Evolutionary conservation across 2,888 invertebrate species (phyloP), one percentile per base, ranked within the genome.

Genomic region (Cheilosia scutellata): DNA sequence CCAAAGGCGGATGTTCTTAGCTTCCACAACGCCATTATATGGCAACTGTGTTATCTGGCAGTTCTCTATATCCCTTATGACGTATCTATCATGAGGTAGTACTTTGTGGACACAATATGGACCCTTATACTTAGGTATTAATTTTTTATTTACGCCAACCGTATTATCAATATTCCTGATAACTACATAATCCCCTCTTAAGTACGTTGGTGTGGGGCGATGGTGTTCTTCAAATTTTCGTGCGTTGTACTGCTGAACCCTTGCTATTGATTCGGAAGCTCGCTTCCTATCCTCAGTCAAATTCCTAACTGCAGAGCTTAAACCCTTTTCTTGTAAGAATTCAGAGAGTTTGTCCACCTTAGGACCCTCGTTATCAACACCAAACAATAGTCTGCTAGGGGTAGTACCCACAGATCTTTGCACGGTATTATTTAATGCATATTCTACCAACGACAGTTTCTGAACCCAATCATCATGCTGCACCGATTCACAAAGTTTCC

Each of bases 351-450:
- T 57, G 9, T 57, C 57, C 16, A 57, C 33, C 2, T 16, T 3
- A 16, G 20, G 5, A 0, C 16, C 27, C 57, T 9, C 16, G 0
- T 57, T 37, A 33, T 33, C 20, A 33, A 57, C 33, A 9, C 57
- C 44, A 20, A 62, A 62, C 7, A 25, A n/a, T 5, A 44, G 44
- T 6, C 9, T 25, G 27, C 42, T 44, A 27, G 37, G 53, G 2
- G 40, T 66, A 3, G 51, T 66, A 13, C 27, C 37, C 13, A 66
- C 51, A 9, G 40, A 33, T 40, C 49, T 44, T 5, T 66, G 16
- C 25, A 51, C 13, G 13, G 66, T 55, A 40, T 68, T 68, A 42
- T 79, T 74, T 33, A 74, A 11, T 29, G 66, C 75, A 49, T 40
- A 75, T 47, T 82, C 68, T 13, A 82, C 55, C 29, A 1, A n/a